phyloP scores from a whole-genome alignment of 37 sponge, comb jelly and placozoan genomes.

The Haliclona indistincta region DNA sequence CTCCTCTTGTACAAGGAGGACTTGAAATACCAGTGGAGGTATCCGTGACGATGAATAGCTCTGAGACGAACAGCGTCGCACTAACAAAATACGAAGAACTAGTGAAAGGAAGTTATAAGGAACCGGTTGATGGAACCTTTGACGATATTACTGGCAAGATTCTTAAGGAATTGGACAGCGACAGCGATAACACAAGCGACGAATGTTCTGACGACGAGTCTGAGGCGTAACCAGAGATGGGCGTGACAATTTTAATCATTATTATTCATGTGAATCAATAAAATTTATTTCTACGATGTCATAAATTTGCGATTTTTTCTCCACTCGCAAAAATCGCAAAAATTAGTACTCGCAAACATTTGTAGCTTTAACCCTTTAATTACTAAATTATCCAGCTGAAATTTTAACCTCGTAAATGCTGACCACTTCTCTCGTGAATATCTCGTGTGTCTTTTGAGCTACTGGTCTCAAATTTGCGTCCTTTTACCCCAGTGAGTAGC shows the following conservation, averaged over 20 bases:
- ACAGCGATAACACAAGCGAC: background rate
- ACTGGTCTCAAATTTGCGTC: no score
- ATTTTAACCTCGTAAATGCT: no score
- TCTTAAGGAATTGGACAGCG: background rate
- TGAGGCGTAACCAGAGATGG: no score
- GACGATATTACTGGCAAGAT: constrained; percentile 32
- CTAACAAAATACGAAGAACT: constrained; percentile 19
- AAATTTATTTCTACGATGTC: background rate
- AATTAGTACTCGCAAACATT: constrained; percentile 16
- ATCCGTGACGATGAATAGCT: constrained; percentile 27
- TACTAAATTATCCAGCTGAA: no score
- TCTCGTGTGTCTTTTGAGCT: no score
- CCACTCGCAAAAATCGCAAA: background rate
- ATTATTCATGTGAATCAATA: background rate
- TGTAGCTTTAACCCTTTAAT: background rate
- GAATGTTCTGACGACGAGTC: background rate
- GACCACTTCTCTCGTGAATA: no score
- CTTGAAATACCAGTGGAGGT: constrained; percentile 42
- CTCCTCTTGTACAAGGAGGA: constrained; percentile 44
- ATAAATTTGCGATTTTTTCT: constrained; percentile 3
- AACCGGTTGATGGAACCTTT: constrained; percentile 49
- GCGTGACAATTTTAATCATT: background rate
- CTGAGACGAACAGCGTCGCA: constrained; percentile 17
- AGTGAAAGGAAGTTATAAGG: constrained; percentile 27
- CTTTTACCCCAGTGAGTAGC: no score